A percentile compares a stretch with the other conserved stretches of the same genome.
Conservation (phyloP, 2,113 vertebrate species). For the Vulpes ferrilata region DNA sequence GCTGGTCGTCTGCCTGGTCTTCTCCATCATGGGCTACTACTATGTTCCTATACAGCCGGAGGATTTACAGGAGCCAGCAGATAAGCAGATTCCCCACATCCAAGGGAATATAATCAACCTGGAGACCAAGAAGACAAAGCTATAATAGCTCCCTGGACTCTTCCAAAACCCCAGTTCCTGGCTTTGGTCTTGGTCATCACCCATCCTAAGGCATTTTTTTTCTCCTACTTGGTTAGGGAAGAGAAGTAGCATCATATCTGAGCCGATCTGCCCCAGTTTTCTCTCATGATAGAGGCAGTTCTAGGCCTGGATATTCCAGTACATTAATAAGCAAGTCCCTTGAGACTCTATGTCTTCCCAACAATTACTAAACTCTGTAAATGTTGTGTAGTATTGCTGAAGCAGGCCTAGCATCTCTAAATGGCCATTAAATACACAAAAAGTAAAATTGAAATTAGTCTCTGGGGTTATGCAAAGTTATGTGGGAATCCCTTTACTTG, state of each 20-base stretch:
- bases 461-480: background rate
- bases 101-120: conserved; percentile 82
- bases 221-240: background rate
- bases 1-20: conserved; percentile 93
- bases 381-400: background rate
- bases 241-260: background rate
- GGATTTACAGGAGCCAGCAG: conserved; percentile 83
- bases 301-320: conserved; percentile 37
- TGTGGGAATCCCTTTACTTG: conserved; percentile 11
- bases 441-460: background rate
- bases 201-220: background rate
- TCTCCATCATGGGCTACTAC: conserved; percentile 97
- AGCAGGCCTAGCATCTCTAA: background rate
- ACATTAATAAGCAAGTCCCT: background rate
- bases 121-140: conserved; percentile 87
- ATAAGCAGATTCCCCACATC: conserved; percentile 80
- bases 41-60: conserved; percentile 92
- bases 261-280: background rate
- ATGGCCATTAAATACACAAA: conserved; percentile 58
- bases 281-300: conserved; percentile 9
- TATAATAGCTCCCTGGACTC: conserved; percentile 85
- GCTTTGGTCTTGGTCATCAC: background rate
- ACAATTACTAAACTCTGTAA: conserved; percentile 13
- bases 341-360: background rate
- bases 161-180: background rate